phyloP scores from a whole-genome alignment of 2,888 invertebrate species.

The Nectonema munidae region DNA sequence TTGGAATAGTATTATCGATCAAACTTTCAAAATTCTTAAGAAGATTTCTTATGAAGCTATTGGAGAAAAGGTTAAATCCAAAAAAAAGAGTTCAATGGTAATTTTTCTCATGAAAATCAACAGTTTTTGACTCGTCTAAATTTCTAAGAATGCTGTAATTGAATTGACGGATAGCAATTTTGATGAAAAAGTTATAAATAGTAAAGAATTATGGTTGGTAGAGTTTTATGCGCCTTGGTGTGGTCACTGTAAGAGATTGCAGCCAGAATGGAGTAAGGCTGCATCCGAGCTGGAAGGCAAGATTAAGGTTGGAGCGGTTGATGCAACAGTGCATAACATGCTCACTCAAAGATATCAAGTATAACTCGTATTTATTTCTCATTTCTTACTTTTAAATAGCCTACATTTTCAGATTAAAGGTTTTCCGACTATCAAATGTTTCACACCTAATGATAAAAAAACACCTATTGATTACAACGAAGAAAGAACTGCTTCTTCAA shows the following conservation, averaged over 20 bases:
- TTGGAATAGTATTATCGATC: constrained; percentile 51
- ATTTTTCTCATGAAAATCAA: no score
- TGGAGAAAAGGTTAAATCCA: constrained; percentile 27
- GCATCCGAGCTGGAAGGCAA: constrained; percentile 76
- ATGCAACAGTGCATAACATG: constrained; percentile 56
- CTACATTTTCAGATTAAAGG: constrained; percentile 43
- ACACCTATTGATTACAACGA: constrained; percentile 50
- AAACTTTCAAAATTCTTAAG: constrained; percentile 41
- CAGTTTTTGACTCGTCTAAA: constrained; percentile 16
- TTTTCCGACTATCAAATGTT: constrained; percentile 66
- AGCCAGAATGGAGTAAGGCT: constrained; percentile 77
- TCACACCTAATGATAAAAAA: no score
- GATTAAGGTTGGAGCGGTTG: constrained; percentile 61
- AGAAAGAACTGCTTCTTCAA: constrained; percentile 54
- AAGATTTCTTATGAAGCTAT: constrained; percentile 38
- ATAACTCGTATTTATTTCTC: constrained; percentile 16
- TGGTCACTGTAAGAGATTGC: constrained; percentile 76
- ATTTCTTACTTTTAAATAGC: constrained; percentile 13
- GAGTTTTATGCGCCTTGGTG: constrained; percentile 70
- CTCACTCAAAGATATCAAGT: constrained; percentile 47
- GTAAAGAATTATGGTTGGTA: constrained; percentile 79
- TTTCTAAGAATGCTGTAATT: constrained; percentile 34
- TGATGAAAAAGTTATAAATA: constrained; percentile 51
- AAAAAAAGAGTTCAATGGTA: no score
- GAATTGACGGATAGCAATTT: constrained; percentile 85